These are phyloP conservation scores for Misgurnus mizolepis DNA, from an alignment of 2,113 vertebrate genomes.

Conservation along the genomic window DNA sequence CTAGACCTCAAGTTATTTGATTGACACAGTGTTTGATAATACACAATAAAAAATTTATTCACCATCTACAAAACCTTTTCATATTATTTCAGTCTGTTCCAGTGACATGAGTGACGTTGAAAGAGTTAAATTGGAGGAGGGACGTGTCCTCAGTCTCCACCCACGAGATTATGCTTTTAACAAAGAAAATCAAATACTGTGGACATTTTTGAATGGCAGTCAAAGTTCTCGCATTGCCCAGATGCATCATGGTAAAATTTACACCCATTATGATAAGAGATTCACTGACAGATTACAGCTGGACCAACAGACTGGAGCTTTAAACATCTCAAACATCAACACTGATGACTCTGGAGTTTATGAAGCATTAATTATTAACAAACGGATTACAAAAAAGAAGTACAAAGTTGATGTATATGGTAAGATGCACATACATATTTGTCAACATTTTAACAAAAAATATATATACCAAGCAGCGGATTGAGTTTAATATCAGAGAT, in stretches of 20 bases:
- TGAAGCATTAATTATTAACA: background rate
- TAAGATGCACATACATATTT: background rate
- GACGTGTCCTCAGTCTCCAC: background rate
- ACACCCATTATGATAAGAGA: constrained; percentile 2
- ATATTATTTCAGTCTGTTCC: background rate
- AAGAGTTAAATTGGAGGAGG: background rate
- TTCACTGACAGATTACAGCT: background rate
- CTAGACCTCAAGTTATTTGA: too few relatives aligned
- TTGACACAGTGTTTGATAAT: too few relatives aligned
- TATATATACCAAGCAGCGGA: too few relatives aligned
- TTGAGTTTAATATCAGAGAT: too few relatives aligned
- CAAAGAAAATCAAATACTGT: background rate
- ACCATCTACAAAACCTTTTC: too few relatives aligned
- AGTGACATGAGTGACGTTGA: background rate
- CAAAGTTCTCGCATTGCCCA: background rate
- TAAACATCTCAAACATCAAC: background rate
- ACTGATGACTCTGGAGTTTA: background rate
- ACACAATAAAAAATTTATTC: too few relatives aligned
- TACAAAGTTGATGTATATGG: background rate
- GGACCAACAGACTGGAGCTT: background rate
- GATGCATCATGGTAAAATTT: background rate
- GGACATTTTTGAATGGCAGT: background rate
- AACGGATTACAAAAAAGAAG: background rate
- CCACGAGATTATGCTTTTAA: background rate
- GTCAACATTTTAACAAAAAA: too few relatives aligned